Evolutionary conservation across 2,888 invertebrate species (phyloP).

Genomic region (Oligia fasciuncula): DNA sequence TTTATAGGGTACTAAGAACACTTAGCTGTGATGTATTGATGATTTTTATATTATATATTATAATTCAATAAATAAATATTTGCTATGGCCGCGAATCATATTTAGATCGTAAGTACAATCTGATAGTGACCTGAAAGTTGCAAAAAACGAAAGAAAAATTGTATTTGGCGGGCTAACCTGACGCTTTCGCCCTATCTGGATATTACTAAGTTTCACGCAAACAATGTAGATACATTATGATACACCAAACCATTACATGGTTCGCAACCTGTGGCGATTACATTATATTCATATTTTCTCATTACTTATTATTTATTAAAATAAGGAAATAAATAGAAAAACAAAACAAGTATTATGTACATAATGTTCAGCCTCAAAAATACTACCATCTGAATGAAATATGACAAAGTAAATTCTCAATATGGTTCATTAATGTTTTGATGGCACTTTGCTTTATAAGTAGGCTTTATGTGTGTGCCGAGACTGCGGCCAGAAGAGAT

Average conservation of each 20-base stretch:
- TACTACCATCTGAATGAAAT: constrained; percentile 69
- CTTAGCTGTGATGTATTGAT: too few relatives aligned
- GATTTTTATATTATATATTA: too few relatives aligned
- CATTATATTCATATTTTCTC: constrained; percentile 62
- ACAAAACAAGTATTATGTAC: constrained; percentile 82
- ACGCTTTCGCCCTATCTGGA: neutral
- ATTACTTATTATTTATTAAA: constrained; percentile 67
- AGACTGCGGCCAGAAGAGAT: constrained; percentile 51
- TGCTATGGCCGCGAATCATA: neutral
- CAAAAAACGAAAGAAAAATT: neutral
- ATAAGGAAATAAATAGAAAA: constrained; percentile 82
- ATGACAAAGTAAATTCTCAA: constrained; percentile 66
- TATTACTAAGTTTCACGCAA: constrained; percentile 38
- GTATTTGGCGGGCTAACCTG: neutral
- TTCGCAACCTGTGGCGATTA: constrained; percentile 66
- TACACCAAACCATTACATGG: constrained; percentile 80
- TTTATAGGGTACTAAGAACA: too few relatives aligned
- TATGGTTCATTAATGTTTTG: constrained; percentile 59
- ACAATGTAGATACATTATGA: constrained; percentile 32
- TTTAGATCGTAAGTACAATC: neutral
- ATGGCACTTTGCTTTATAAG: constrained; percentile 76
- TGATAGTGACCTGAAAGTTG: neutral
- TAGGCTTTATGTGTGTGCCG: constrained; percentile 70
- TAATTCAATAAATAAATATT: neutral
- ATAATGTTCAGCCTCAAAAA: constrained; percentile 82